Evolutionary conservation across 2,113 vertebrate species (phyloP).

Genomic region (Tychaedon coryphoeus): DNA sequence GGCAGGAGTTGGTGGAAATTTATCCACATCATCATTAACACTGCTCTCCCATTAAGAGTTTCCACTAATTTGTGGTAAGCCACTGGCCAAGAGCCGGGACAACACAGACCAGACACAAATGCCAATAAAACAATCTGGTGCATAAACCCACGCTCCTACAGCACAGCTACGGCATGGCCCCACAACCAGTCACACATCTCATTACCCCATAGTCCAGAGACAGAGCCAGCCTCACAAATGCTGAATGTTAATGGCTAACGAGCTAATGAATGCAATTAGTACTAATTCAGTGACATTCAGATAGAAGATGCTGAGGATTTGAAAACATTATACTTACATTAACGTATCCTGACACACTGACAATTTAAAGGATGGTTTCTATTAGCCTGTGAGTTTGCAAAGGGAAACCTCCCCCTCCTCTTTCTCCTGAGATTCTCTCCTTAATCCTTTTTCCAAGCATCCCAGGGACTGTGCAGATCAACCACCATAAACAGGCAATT

Average conservation of each 20-base stretch:
- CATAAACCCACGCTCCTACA: background rate
- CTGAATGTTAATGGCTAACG: background rate
- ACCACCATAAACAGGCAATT: background rate
- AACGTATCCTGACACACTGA: background rate
- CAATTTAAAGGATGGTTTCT: constrained; percentile 23
- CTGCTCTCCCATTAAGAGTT: background rate
- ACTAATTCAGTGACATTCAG: background rate
- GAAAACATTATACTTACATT: constrained; percentile 7
- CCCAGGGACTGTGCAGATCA: background rate
- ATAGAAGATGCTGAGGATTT: background rate
- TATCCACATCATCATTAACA: background rate
- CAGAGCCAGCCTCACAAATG: background rate
- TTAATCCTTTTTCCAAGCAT: constrained; percentile 20
- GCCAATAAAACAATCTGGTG: background rate
- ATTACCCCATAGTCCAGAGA: background rate
- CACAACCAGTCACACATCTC: background rate
- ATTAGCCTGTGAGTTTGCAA: background rate
- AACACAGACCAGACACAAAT: background rate
- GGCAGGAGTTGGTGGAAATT: background rate
- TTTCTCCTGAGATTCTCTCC: background rate
- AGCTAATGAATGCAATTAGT: constrained; percentile 3
- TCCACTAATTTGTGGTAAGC: background rate
- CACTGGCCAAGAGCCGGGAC: background rate
- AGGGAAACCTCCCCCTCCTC: constrained; percentile 1
- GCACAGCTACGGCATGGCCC: background rate